These are phyloP conservation scores for Hoplodrina blanda DNA, from an alignment of 2,888 invertebrate genomes.

Conservation along the genomic window DNA sequence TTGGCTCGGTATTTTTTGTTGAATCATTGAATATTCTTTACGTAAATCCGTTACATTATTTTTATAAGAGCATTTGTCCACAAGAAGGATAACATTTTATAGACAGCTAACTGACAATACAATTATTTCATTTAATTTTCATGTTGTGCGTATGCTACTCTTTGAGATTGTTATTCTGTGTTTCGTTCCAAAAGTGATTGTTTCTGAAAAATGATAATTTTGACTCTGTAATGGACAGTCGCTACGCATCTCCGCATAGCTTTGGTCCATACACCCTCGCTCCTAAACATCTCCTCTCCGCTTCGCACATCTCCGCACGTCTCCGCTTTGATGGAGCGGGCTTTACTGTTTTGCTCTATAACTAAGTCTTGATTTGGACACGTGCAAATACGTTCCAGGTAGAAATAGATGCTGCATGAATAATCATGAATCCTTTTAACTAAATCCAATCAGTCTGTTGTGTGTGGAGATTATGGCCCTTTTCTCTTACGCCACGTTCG, in stretches of 20 bases:
- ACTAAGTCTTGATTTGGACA: background rate
- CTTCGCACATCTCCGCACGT: too few relatives aligned
- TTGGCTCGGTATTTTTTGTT: conserved; percentile 34
- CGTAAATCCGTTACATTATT: background rate
- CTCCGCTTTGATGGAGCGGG: too few relatives aligned
- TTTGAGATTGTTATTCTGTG: background rate
- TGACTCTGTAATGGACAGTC: too few relatives aligned
- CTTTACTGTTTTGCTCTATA: too few relatives aligned
- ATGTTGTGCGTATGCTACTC: background rate
- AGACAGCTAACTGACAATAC: background rate
- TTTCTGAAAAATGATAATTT: too few relatives aligned
- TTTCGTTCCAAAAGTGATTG: background rate
- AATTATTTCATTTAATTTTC: background rate
- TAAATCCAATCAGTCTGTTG: conserved; percentile 39
- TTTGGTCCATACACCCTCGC: too few relatives aligned
- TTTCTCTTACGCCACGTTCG: conserved; percentile 34
- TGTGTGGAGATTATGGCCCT: conserved; percentile 33
- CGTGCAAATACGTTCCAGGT: background rate
- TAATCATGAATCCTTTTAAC: conserved; percentile 37
- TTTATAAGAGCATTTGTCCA: background rate
- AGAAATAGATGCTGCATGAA: conserved; percentile 21
- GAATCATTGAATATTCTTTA: conserved; percentile 31
- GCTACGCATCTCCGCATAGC: too few relatives aligned
- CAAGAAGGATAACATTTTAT: background rate
- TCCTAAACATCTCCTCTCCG: too few relatives aligned